These are phyloP conservation scores for Meda fulgida DNA, from an alignment of 2,797 vertebrate genomes.

Conservation along the genomic window DNA sequence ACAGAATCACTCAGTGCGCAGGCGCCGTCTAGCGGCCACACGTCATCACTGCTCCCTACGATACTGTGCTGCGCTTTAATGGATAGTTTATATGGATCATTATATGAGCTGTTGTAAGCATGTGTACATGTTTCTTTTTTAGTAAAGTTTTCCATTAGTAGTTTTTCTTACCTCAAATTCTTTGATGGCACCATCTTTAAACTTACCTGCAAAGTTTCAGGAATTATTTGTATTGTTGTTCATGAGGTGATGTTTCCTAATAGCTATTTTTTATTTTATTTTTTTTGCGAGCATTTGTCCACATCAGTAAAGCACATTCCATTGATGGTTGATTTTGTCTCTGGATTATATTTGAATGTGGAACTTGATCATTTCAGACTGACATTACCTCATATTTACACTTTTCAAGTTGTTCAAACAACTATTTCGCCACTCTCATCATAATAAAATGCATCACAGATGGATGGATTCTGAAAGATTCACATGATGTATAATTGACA, in stretches of 20 bases:
- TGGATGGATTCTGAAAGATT: too few relatives aligned
- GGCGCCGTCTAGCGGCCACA: conserved; percentile 44
- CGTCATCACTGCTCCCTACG: not conserved
- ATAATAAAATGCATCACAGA: not conserved
- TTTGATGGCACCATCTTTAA: not conserved
- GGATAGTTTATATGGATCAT: too few relatives aligned
- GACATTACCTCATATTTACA: not conserved
- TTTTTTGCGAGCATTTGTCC: not conserved
- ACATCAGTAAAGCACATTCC: not conserved
- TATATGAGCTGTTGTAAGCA: not conserved
- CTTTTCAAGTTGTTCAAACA: not conserved
- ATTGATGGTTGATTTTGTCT: not conserved
- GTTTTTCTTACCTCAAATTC: not conserved
- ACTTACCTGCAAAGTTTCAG: not conserved
- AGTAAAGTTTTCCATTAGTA: not conserved
- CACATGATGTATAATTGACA: not conserved
- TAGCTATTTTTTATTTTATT: too few relatives aligned
- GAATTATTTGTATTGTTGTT: not conserved
- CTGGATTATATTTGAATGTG: not conserved
- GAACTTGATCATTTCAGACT: not conserved
- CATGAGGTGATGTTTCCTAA: not conserved
- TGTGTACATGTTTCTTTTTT: not conserved
- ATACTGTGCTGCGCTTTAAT: too few relatives aligned
- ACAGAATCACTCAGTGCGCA: conserved; percentile 10
- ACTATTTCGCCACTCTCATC: not conserved